A percentile compares a stretch with the other conserved stretches of the same genome.
phyloP scores from a whole-genome alignment of 2,113 vertebrate genomes.

The Psittacus erithacus region DNA sequence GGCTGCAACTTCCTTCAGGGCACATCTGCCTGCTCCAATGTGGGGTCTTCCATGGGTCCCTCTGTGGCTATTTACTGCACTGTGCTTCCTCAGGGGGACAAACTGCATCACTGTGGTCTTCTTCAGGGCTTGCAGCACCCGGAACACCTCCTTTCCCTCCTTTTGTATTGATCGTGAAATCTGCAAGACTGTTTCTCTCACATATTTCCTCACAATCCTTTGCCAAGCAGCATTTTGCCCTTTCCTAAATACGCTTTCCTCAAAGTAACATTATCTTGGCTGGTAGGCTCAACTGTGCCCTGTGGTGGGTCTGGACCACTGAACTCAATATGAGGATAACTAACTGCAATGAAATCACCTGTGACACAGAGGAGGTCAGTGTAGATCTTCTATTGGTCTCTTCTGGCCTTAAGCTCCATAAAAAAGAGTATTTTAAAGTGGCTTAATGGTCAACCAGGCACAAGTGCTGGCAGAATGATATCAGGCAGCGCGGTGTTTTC shows the following conservation, averaged over 20 bases:
- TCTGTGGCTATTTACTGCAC: background rate
- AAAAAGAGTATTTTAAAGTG: background rate
- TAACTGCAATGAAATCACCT: background rate
- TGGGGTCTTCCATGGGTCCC: rapidly evolving
- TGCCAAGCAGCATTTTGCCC: background rate
- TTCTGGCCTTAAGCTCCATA: background rate
- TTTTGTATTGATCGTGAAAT: background rate
- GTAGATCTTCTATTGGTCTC: background rate
- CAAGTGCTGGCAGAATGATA: background rate
- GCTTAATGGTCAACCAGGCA: background rate
- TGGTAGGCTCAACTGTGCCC: background rate
- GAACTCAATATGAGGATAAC: background rate
- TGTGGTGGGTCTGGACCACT: rapidly evolving
- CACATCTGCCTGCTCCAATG: background rate
- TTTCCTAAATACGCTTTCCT: background rate
- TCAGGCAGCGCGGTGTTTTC: background rate
- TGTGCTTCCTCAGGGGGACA: background rate
- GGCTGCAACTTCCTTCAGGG: background rate
- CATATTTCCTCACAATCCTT: background rate
- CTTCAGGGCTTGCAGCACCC: background rate
- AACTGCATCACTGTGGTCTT: background rate
- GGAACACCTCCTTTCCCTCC: rapidly evolving
- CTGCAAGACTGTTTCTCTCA: background rate
- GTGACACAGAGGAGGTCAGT: background rate
- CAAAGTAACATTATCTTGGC: rapidly evolving